Conservation (phyloP, 92 coral and sea anemone species). For the Muricea muricata region DNA sequence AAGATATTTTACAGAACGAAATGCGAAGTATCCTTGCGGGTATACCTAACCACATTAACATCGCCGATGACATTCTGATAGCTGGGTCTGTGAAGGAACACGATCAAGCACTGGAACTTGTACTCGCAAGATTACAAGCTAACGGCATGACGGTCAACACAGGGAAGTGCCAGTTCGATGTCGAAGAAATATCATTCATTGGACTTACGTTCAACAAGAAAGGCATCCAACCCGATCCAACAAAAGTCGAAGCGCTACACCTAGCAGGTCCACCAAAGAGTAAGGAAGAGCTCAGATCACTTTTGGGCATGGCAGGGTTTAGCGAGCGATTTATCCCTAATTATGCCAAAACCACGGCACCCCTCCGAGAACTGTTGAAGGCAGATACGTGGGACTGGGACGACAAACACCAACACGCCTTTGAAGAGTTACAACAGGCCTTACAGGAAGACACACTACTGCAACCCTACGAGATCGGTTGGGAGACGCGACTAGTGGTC, state of each 20-base stretch:
- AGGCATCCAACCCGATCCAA: no score
- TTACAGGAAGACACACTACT: no score
- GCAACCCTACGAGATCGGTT: no score
- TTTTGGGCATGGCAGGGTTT: no score
- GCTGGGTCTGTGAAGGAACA: constrained; percentile 17
- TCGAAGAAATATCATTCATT: no score
- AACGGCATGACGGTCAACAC: not conserved
- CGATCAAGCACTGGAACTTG: constrained; percentile 9
- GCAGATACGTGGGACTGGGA: not conserved
- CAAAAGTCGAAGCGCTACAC: no score
- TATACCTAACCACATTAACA: not conserved
- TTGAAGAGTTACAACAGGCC: constrained; percentile 21
- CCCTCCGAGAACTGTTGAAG: no score
- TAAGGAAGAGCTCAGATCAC: no score
- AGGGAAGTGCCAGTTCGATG: not conserved
- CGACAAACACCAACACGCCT: constrained; percentile 11
- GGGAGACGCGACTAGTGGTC: no score
- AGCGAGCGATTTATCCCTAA: not conserved
- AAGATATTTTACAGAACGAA: not conserved
- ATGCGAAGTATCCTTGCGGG: not conserved
- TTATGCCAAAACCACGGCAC: no score
- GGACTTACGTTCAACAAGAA: no score
- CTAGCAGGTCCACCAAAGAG: not conserved
- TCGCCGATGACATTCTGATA: constrained; percentile 2
- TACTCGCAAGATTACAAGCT: not conserved